These are phyloP conservation scores for Euclidia mi DNA, from an alignment of 2,888 invertebrate genomes.

Conservation along the genomic window DNA sequence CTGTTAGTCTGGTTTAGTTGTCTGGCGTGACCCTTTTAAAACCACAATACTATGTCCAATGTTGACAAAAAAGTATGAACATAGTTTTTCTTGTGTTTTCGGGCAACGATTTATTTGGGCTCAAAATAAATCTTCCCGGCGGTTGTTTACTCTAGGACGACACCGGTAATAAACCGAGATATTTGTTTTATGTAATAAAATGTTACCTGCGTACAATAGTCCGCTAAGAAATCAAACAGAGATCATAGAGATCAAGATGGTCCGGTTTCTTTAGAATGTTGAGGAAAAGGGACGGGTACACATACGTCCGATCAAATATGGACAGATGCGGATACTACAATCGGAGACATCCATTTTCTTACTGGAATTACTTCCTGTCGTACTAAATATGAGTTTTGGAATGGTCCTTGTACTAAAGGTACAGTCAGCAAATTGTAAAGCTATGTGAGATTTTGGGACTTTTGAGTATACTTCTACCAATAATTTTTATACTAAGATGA, in stretches of 20 bases:
- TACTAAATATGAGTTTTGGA: background rate
- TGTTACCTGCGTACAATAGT: slow-evolving; percentile 19
- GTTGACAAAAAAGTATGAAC: background rate
- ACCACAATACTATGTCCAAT: background rate
- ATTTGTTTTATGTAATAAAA: slow-evolving; percentile 27
- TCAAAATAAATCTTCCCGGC: slow-evolving; percentile 13
- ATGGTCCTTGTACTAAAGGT: background rate
- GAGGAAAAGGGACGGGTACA: slow-evolving; percentile 1
- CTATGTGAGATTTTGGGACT: too few relatives aligned
- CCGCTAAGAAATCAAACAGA: slow-evolving; percentile 8
- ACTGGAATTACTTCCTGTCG: background rate
- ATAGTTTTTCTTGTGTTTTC: slow-evolving; percentile 8
- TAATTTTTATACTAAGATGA: too few relatives aligned
- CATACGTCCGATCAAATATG: slow-evolving; percentile 12
- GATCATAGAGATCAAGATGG: slow-evolving; percentile 9
- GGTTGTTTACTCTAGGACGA: slow-evolving; percentile 13
- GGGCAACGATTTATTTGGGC: slow-evolving; percentile 5
- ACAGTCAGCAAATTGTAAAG: too few relatives aligned
- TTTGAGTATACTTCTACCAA: too few relatives aligned
- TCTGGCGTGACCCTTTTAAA: too few relatives aligned
- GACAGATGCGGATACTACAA: background rate
- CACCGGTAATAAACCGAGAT: slow-evolving; percentile 6
- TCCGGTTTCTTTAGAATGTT: background rate
- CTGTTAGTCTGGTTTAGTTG: too few relatives aligned
- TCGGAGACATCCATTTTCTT: slow-evolving; percentile 3